Evolutionary conservation across 2,797 vertebrate species (phyloP), one percentile per base, ranked within the genome.

Genomic region (Gambelia wislizenii): DNA sequence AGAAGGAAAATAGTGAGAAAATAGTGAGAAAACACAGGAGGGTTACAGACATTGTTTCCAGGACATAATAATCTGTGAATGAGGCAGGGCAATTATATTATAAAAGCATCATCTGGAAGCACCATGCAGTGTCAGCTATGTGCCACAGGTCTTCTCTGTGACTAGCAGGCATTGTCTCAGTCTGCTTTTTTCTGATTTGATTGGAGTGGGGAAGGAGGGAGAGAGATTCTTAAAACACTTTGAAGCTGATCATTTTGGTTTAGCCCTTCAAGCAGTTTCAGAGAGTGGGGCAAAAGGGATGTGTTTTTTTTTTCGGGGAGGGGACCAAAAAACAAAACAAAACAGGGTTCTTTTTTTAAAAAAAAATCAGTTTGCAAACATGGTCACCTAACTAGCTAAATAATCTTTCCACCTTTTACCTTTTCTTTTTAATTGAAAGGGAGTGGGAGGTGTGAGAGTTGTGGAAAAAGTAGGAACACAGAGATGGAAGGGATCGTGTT

Each of bases 391-490:
- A 25, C 6, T 75, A 67, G 10, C 6, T 36, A 39, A 36, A 72
- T 76, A 76, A 47, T 39, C 36, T 12, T 12, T 22, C 44, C 30
- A 25, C 52, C 14, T 27, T 52, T 16, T 33, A n/a, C 33, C 81
- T 44, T 16, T 33, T 25, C 8, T 69, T 69, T 86, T 39, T n/a
- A n/a, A 47, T 59, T 75, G 56, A 67, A 76, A 76, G 69, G n/a
- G 56, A 82, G 70, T 88, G 70, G 79, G 84, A 89, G 18, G 47
- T 86, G 42, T n/a, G n/a, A 75, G 27, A 13, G 44, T 14, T 33
- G 61, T 78, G 61, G 4, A 42, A 8, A 33, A 47, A 49, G 42
- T 16, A 52, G n/a, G 47, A 36, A 52, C 22, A n/a, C 25, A 61
- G 78, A 75, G n/a, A 59, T 72, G 52, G 49, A 70, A 54, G 30